Evolutionary conservation across 2,797 vertebrate genomes (phyloP).

Genomic region (Lophotriccus pileatus): DNA sequence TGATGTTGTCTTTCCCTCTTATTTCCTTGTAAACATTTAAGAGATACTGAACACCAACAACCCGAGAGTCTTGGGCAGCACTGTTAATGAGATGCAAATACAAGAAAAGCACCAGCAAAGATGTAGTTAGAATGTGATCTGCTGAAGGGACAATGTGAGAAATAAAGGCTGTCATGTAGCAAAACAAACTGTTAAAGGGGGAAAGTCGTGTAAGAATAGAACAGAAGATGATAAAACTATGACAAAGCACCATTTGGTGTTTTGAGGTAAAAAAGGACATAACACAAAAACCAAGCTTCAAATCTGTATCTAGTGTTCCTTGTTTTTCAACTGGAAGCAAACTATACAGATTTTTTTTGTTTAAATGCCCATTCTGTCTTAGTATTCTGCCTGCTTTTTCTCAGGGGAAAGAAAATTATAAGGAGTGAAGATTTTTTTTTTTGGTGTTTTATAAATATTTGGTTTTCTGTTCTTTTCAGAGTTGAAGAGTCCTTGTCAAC

Average conservation of each 20-base stretch:
- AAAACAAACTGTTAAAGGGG: not conserved
- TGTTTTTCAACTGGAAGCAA: not conserved
- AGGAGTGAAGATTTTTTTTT: not conserved
- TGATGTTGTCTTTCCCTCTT: not conserved
- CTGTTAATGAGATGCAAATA: not conserved
- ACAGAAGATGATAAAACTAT: not conserved
- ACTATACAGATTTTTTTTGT: not conserved
- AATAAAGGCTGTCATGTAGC: not conserved
- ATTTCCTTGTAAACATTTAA: not conserved
- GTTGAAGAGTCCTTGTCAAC: not conserved
- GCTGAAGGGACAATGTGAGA: not conserved
- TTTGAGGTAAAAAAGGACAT: not conserved
- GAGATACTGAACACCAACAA: not conserved
- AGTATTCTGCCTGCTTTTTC: not conserved
- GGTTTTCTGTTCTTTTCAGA: not conserved
- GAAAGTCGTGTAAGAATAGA: not conserved
- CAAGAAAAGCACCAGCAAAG: not conserved
- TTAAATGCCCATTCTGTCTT: not conserved
- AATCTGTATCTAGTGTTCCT: not conserved
- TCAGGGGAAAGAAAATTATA: not conserved
- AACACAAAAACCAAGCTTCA: not conserved
- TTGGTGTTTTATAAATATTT: not conserved
- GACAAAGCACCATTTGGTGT: not conserved
- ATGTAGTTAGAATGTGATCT: not conserved
- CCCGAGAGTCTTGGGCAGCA: not conserved